These are phyloP conservation scores for Heterodera filipjevi DNA, from an alignment of 2,888 invertebrate genomes.

Conservation along the genomic window DNA sequence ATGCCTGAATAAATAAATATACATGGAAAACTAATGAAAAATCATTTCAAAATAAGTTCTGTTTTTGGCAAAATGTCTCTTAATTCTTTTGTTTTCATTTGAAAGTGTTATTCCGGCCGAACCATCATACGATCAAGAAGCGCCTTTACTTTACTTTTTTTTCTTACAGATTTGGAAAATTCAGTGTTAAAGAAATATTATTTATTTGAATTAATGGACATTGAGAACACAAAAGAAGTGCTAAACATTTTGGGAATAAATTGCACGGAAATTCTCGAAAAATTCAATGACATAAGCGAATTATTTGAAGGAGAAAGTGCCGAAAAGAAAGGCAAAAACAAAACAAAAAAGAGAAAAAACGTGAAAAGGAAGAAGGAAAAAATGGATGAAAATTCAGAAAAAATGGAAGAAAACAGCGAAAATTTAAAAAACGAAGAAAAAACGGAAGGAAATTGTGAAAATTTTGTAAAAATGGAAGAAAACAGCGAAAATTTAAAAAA, in stretches of 20 bases:
- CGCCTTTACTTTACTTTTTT: no score
- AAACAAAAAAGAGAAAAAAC: slow-evolving; percentile 1
- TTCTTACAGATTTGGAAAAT: not conserved
- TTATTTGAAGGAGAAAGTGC: not conserved
- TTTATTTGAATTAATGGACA: not conserved
- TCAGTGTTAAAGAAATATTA: not conserved
- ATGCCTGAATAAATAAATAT: no score
- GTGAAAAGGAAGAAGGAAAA: not conserved
- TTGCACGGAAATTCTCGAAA: not conserved
- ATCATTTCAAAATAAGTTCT: no score
- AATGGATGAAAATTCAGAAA: not conserved
- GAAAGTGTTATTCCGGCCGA: no score
- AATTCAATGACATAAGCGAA: not conserved
- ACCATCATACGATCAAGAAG: no score
- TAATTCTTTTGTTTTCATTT: no score
- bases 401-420: not conserved
- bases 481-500: not conserved
- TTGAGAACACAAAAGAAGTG: not conserved
- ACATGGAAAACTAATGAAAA: no score
- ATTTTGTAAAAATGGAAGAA: not conserved
- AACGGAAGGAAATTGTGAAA: not conserved
- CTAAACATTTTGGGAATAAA: not conserved
- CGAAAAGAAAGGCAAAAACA: not conserved
- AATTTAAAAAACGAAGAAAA: not conserved
- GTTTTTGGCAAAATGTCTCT: no score